Base-by-base conservation (phyloP, 37 sponge, comb jelly and placozoan species). In the Haliclona indistincta region DNA sequence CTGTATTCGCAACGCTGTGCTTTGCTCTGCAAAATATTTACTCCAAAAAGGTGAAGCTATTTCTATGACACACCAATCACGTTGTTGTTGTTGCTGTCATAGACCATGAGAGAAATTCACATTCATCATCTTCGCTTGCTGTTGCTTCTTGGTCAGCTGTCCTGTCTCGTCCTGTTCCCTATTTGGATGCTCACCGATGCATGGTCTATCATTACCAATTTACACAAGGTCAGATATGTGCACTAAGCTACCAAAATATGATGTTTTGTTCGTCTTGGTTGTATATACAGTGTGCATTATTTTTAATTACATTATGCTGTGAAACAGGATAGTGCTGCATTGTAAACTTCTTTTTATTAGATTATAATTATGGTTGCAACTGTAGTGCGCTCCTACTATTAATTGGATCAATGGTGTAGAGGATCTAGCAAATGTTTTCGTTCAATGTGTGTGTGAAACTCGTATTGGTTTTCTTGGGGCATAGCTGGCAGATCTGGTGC, bases 11-110 rank as follows among this genome's bases (percentile, higher is more conserved):
- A 33, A 89, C 91, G 0, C 63, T 89, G 23, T 77, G 64, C 71
- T 75, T 82, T 33, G 83, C 94, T 4, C 75, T 89, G 23, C 91
- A 86, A 51, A 94, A 86, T 55, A 82, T 94, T 19, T 94, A 89
- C 77, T 86, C 87, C 6, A 94, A 94, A 67, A 94, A 94, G 77
- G 94, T 90, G 20, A 63, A 45, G 38, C 3, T 63, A 30, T 54
- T 17, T 61, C 33, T 61, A 61, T 61, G 28, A 61, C 15, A 61
- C 15, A 8, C 32, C 25, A 61, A 10, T n/a, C 7, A 61, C 25
- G 33, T 61, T 61, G 10, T 61, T 61, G 15, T 61, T 61, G 25
- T 8, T 61, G 7, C 29, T 51, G 26, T 62, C 61, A 15, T 60
- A 91, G 89, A 64, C 64, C 42, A 63, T 90, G 68, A 52, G 54